A percentile compares a stretch with the other conserved stretches of the same genome.
phyloP scores from a whole-genome alignment of 2,888 invertebrate species.

The Dromius quadrimaculatus region DNA sequence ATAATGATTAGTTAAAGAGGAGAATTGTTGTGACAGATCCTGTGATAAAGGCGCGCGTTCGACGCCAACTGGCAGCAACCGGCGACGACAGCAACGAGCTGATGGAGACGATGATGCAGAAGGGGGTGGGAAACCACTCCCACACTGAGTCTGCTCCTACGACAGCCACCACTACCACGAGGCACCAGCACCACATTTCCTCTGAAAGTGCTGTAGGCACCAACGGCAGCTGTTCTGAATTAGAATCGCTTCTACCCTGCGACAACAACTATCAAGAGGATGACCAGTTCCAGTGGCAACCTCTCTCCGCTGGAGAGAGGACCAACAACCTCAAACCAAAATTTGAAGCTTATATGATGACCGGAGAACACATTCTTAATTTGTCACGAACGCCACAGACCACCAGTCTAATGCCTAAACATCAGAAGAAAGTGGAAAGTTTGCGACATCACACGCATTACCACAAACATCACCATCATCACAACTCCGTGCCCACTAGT shows the following conservation, averaged over 20 bases:
- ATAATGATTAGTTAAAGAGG: constrained; percentile 6
- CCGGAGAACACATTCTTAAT: constrained; percentile 95
- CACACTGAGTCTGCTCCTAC: constrained; percentile 55
- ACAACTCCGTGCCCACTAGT: constrained; percentile 78
- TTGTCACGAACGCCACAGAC: constrained; percentile 85
- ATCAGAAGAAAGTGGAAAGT: constrained; percentile 70
- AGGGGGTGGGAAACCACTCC: constrained; percentile 53
- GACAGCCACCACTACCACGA: no score
- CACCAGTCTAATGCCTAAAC: constrained; percentile 72
- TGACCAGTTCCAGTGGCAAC: constrained; percentile 70
- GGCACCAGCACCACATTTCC: constrained; percentile 60
- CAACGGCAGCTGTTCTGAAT: constrained; percentile 72
- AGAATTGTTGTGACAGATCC: constrained; percentile 76
- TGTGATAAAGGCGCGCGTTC: constrained; percentile 84
- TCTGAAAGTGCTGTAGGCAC: constrained; percentile 67
- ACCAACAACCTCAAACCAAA: constrained; percentile 66
- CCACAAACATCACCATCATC: constrained; percentile 63
- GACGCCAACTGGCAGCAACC: constrained; percentile 75
- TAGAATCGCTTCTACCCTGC: constrained; percentile 65
- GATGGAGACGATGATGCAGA: constrained; percentile 66
- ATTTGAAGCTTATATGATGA: constrained; percentile 98
- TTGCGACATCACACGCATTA: constrained; percentile 66
- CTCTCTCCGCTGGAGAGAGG: constrained; percentile 66
- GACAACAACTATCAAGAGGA: constrained; percentile 63
- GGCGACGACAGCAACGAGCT: constrained; percentile 68